Base-by-base conservation (phyloP, 2,113 vertebrate genomes). In the Himantopus leucocephalus region DNA sequence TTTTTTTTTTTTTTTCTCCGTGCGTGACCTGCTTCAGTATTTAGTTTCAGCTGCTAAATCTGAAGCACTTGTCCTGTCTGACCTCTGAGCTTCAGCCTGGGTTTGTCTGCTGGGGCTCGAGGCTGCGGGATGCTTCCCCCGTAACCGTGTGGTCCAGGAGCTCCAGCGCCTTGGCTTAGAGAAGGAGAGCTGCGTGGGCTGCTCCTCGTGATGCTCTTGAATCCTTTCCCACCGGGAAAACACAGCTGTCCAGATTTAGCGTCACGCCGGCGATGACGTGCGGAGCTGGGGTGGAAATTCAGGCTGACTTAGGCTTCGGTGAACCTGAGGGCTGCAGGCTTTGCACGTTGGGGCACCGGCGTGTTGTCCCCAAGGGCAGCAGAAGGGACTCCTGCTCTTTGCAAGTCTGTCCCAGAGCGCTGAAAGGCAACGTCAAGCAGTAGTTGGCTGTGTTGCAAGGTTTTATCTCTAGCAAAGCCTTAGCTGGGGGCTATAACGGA, bases 221-320 rank as follows among this genome's bases (percentile, higher is more conserved):
- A 37, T 41, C 66, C 52, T 67, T 88, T 70, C 45, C 63, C 58
- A 43, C 13, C 1, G 6, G 47, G 35, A 71, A 66, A 60, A 82
- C 1, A 4, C 1, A 47, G 12, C n/a, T 56, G 7, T 14, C 34
- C 29, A 11, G 48, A 9, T 55, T 63, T 55, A 84, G 4, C 35
- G 7, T 15, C 19, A 2, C 4, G 27, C 8, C 15, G n/a, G 43
- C 1, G 22, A 12, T 7, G 19, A 14, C 8, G 0, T 2, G 24
- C 1, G 6, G 24, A 82, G 60, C 27, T 72, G 26, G 13, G 19
- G 6, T 32, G 47, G 47, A 55, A 55, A 55, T 74, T 74, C 52
- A 53, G 29, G 20, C 9, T 21, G 20, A 47, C 19, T 47, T 47
- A 47, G 20, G 74, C 20, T 90, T 45, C 66, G 71, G 56, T n/a